Percentiles rank a stretch among this genome's conserved stretches.
Conservation (phyloP, 1,140 invertebrate species). For the Oryctes rhinoceros region DNA sequence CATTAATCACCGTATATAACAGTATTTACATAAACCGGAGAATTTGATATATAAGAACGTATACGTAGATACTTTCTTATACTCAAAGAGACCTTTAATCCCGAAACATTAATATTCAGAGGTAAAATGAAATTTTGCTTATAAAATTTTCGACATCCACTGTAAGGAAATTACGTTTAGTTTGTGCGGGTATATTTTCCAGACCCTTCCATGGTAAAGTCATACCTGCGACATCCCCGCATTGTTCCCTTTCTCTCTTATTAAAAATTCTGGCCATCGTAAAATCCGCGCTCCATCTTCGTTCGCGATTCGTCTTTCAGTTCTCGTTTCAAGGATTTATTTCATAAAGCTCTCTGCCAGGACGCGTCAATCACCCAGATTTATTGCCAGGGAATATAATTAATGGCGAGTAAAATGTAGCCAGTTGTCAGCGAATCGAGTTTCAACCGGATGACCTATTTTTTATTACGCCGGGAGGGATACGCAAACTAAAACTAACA, state of each 20-base stretch:
- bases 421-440: not conserved
- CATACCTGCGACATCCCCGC: constrained; percentile 18
- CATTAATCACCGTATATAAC: not conserved
- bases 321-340: constrained; percentile 21
- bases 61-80: not conserved
- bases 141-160: constrained; percentile 29
- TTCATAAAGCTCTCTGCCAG: constrained; percentile 35
- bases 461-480: not conserved
- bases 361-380: constrained; percentile 33
- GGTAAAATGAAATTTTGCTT: constrained; percentile 31
- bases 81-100: constrained; percentile 14
- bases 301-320: constrained; percentile 14
- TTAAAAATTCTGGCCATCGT: constrained; percentile 35
- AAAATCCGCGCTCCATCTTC: constrained; percentile 26
- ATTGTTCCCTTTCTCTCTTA: constrained; percentile 27
- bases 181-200: constrained; percentile 24
- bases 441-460: constrained; percentile 16
- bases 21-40: not conserved
- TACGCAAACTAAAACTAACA: constrained; percentile 2
- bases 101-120: constrained; percentile 22
- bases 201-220: not conserved
- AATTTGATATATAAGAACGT: not conserved
- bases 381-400: constrained; percentile 27
- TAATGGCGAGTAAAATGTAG: constrained; percentile 27
- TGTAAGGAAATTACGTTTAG: constrained; percentile 13